Evolutionary conservation across 1,140 invertebrate species (phyloP).

Genomic region (Colletes latitarsis): DNA sequence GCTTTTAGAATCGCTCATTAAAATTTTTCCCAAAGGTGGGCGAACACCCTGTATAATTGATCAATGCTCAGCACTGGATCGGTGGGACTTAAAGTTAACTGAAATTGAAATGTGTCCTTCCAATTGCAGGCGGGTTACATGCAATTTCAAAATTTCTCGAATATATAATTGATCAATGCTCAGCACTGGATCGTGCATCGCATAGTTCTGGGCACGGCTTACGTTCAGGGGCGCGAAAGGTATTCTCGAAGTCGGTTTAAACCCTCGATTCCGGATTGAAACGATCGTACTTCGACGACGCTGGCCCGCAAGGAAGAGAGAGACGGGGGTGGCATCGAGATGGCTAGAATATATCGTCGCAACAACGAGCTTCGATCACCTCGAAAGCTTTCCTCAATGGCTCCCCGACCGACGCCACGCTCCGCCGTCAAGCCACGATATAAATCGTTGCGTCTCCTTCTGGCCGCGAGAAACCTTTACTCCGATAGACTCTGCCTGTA

Average conservation of each 20-base stretch:
- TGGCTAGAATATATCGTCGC: conserved; percentile 59
- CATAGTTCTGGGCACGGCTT: neutral
- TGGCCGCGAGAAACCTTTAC: neutral
- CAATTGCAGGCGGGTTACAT: no score
- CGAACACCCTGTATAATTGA: no score
- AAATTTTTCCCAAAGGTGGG: no score
- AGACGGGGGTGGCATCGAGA: conserved; percentile 37
- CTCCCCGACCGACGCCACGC: conserved; percentile 45
- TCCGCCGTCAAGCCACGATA: conserved; percentile 41
- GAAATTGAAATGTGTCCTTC: no score
- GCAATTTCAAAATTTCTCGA: no score
- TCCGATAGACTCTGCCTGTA: neutral
- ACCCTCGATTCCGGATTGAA: conserved; percentile 51
- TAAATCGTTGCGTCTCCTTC: conserved; percentile 49
- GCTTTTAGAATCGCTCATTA: no score
- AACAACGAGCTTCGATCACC: conserved; percentile 65
- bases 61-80: no score
- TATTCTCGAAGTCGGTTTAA: conserved; percentile 40
- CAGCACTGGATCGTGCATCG: no score
- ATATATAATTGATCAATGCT: no score
- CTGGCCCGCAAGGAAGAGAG: neutral
- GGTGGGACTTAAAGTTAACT: no score
- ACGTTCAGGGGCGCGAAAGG: conserved; percentile 9
- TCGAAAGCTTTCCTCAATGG: conserved; percentile 64
- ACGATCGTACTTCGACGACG: conserved; percentile 55